These are phyloP conservation scores for Amblyteles armatorius DNA, from an alignment of 2,888 invertebrate genomes.

Conservation along the genomic window DNA sequence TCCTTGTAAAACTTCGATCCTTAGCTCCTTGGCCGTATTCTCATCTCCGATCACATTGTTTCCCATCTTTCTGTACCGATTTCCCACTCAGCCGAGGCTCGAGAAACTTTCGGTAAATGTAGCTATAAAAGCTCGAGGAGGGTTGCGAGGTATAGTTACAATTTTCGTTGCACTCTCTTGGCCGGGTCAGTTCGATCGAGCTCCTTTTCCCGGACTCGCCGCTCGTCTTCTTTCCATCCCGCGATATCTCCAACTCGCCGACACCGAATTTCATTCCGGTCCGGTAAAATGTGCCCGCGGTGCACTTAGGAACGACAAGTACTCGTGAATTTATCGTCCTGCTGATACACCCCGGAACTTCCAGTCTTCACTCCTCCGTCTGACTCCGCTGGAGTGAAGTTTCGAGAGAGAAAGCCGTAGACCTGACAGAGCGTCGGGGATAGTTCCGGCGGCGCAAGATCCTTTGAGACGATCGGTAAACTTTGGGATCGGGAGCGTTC, in stretches of 20 bases:
- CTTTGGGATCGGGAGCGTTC: conserved; percentile 12
- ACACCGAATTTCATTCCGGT: conserved; percentile 47
- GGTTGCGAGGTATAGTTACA: conserved; percentile 10
- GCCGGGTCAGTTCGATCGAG: conserved; percentile 54
- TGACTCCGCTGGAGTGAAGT: not conserved
- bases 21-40: conserved; percentile 4
- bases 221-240: conserved; percentile 8
- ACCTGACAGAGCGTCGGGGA: not conserved
- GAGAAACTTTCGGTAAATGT: conserved; percentile 55
- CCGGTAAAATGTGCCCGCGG: conserved; percentile 37
- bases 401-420: not conserved
- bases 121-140: conserved; percentile 49
- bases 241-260: conserved; percentile 39
- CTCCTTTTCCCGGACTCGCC: conserved; percentile 33
- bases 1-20: conserved; percentile 1
- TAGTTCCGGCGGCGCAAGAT: conserved; percentile 20
- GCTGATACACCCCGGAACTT: conserved; percentile 16
- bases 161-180: conserved; percentile 27
- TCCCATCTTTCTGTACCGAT: conserved; percentile 36
- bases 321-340: conserved; percentile 41
- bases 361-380: conserved; percentile 4
- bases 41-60: conserved; percentile 21
- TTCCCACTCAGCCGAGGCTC: conserved; percentile 39
- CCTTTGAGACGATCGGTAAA: conserved; percentile 45
- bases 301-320: conserved; percentile 53